phyloP scores from a whole-genome alignment of 2,797 vertebrate genomes.

The Leuciscus waleckii region DNA sequence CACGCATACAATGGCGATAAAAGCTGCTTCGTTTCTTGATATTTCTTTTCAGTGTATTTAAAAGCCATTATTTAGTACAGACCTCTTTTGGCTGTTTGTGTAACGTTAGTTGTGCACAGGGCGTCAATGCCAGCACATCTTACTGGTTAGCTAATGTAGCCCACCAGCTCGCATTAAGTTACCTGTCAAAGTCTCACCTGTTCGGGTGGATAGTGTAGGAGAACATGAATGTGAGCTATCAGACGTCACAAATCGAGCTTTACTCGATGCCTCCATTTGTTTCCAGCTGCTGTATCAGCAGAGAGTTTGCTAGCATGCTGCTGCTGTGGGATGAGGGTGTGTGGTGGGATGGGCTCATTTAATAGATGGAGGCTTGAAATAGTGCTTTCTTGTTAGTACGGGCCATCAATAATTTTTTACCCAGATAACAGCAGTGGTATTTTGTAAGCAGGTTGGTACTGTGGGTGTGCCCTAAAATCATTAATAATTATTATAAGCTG shows the following conservation, averaged over 20 bases:
- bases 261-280: conserved; percentile 22
- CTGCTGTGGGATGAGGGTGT: conserved; percentile 17
- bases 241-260: not conserved
- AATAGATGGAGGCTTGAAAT: conserved; percentile 6
- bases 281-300: conserved; percentile 30
- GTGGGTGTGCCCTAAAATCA: not conserved
- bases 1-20: not conserved
- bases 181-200: not conserved
- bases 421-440: not conserved
- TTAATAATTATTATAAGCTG: not conserved
- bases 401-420: not conserved
- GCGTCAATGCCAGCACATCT: conserved; percentile 11
- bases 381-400: not conserved
- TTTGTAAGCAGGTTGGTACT: not conserved
- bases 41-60: not conserved
- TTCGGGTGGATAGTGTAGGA: not conserved
- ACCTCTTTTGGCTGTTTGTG: not conserved
- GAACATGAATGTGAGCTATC: not conserved
- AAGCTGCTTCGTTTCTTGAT: not conserved
- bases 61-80: not conserved
- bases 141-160: conserved; percentile 8
- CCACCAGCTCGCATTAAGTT: not conserved
- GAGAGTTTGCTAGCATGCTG: conserved; percentile 6
- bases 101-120: not conserved
- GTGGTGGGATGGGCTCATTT: conserved; percentile 25